Evolutionary conservation across 2,888 invertebrate genomes (phyloP).

Genomic region (Tachystola acroxantha): DNA sequence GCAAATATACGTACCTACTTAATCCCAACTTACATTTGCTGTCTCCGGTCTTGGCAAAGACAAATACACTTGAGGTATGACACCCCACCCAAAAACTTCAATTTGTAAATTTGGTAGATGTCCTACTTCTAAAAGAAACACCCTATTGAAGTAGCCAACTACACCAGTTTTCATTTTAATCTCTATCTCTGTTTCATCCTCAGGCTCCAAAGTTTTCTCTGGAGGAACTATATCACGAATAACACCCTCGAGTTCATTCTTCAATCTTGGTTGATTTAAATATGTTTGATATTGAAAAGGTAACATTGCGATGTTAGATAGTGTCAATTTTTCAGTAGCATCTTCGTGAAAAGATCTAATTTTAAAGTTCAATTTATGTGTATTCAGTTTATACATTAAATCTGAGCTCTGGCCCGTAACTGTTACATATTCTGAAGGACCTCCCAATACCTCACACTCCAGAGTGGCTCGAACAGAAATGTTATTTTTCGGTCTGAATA

Average conservation of each 20-base stretch:
- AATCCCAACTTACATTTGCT: conserved; percentile 33
- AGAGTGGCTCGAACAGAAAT: conserved; percentile 60
- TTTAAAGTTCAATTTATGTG: conserved; percentile 56
- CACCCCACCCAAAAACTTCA: conserved; percentile 75
- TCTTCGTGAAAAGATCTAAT: conserved; percentile 62
- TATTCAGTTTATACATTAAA: conserved; percentile 68
- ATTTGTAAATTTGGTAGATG: conserved; percentile 73
- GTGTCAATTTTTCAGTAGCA: conserved; percentile 43
- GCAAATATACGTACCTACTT: no score
- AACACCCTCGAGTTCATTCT: conserved; percentile 54
- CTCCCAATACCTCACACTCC: conserved; percentile 75
- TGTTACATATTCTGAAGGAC: conserved; percentile 69
- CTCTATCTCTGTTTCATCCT: conserved; percentile 52
- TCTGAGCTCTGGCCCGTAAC: conserved; percentile 73
- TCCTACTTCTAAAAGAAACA: conserved; percentile 71
- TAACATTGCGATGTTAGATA: conserved; percentile 71
- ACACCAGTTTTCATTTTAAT: conserved; percentile 74
- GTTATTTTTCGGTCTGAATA: conserved; percentile 62
- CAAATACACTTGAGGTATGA: conserved; percentile 78
- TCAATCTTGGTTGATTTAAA: conserved; percentile 41
- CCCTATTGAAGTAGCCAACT: conserved; percentile 71
- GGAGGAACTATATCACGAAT: conserved; percentile 64
- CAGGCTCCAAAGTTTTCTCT: conserved; percentile 52
- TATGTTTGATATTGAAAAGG: conserved; percentile 63
- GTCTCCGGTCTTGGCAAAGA: conserved; percentile 58